A percentile compares a stretch with the other conserved stretches of the same genome.
These are phyloP conservation scores for Asobara japonica DNA, from an alignment of 1,140 invertebrate species.

Conservation along the genomic window DNA sequence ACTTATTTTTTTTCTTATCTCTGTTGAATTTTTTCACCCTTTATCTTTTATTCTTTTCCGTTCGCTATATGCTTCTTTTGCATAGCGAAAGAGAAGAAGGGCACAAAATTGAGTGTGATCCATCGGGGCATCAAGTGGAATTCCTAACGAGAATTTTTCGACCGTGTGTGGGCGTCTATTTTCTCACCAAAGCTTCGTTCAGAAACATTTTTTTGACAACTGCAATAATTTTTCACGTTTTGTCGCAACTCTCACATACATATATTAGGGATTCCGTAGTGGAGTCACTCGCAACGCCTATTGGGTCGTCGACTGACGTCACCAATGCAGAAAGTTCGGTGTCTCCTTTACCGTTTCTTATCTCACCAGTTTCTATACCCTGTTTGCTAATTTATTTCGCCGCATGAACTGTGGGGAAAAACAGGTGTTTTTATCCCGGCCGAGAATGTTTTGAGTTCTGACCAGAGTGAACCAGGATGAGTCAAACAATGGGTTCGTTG, in stretches of 20 bases:
- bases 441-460: neutral
- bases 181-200: no score
- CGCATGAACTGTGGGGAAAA: neutral
- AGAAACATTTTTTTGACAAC: no score
- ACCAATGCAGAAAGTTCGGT: conserved; percentile 8
- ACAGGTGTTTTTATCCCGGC: neutral
- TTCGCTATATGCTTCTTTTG: no score
- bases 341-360: conserved; percentile 7
- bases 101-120: no score
- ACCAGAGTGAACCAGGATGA: neutral
- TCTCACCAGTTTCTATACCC: conserved; percentile 8
- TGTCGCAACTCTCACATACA: neutral
- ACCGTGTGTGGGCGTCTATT: no score
- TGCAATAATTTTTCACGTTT: no score
- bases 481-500: conserved; percentile 17
- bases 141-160: no score
- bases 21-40: no score
- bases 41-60: no score
- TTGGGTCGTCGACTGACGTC: neutral
- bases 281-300: neutral
- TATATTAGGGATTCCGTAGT: neutral
- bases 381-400: neutral
- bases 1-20: no score
- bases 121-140: no score
- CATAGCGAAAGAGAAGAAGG: no score